Evolutionary conservation across 2,797 vertebrate genomes (phyloP).

Genomic region (Cuculus canorus): DNA sequence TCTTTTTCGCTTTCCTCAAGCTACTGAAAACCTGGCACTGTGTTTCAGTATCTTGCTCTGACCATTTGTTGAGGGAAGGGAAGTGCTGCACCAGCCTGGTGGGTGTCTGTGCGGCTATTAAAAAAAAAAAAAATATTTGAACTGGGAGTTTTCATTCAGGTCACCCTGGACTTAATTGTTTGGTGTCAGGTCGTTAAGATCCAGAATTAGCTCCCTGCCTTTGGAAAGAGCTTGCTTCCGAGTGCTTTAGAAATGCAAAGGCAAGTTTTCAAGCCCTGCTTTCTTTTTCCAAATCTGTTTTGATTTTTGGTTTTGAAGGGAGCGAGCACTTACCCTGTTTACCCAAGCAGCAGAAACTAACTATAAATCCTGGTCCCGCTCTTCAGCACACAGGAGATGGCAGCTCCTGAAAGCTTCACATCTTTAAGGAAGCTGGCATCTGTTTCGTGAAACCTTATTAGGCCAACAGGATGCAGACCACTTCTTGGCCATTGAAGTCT

Average conservation of each 20-base stretch:
- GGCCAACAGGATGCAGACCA: slow-evolving; percentile 23
- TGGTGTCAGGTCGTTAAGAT: slow-evolving; percentile 39
- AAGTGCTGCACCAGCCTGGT: not conserved
- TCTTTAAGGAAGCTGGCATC: slow-evolving; percentile 32
- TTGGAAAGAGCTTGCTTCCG: slow-evolving; percentile 20
- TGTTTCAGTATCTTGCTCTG: slow-evolving; percentile 26
- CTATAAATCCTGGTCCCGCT: not conserved
- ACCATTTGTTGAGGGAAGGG: not conserved
- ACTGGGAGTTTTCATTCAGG: not conserved
- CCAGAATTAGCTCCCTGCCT: slow-evolving; percentile 33
- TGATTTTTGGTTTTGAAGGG: slow-evolving; percentile 2
- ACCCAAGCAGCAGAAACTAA: not conserved
- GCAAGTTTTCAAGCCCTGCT: not conserved
- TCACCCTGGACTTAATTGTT: slow-evolving; percentile 42
- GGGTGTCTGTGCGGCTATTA: slow-evolving; percentile 24
- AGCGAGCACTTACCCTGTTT: not conserved
- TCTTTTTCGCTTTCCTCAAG: not conserved
- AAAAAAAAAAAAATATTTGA: not conserved
- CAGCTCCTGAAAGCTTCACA: not conserved
- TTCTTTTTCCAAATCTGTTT: slow-evolving; percentile 9
- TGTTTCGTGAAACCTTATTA: not conserved
- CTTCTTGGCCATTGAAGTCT: slow-evolving; percentile 8
- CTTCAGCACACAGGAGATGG: not conserved
- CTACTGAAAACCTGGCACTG: slow-evolving; percentile 12
- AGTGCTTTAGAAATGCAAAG: slow-evolving; percentile 34